Evolutionary conservation across 1,140 invertebrate genomes (phyloP), one percentile per base, ranked within the genome.

Genomic region (Hylaeus volcanicus): DNA sequence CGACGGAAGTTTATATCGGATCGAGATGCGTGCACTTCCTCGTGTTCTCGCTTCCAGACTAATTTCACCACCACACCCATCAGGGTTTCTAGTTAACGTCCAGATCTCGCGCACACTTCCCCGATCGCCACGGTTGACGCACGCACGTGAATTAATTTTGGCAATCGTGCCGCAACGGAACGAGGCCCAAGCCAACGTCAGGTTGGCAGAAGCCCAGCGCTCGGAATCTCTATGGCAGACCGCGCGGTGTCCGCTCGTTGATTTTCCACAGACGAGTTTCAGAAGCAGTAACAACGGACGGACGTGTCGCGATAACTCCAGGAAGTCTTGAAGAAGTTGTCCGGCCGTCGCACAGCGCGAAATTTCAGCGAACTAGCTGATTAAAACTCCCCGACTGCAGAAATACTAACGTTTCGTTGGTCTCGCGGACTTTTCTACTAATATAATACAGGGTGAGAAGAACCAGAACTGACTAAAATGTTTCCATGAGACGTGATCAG

Each of bases 191-290:
- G 66, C 81, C 71, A 74, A 84, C 74, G 82, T 80, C 81, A 61
- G 64, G 79, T 85, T 88, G 86, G 85, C 86, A 88, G 64, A 64
- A 58, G 66, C 84, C 86, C 85, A 89, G 83, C 66, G 85, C 71
- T 77, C 68, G 76, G 82, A 86, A 88, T 86, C 79, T 53, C 75
- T 53, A 75, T 2, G 82, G 84, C 86, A 88, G 88, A 86, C 84
- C 77, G 87, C 87, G 86, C 82, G 85, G 81, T 85, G 85, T 86
- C 81, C 82, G 55, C 63, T 72, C 70, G 68, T 81, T 74, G 63
- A 48, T 76, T 69, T 81, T 78, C 8, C 55, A 58, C 48, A 12
- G 37, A 26, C 48, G 43, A 65, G 26, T 66, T 71, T 53, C 53
- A 51, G 65, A 37, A 45, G 14, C 12, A 8, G 14, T 41, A 64